Percentiles rank a stretch among this genome's conserved stretches.
Conservation (phyloP, 2,113 vertebrate species). For the Rhombomys opimus region DNA sequence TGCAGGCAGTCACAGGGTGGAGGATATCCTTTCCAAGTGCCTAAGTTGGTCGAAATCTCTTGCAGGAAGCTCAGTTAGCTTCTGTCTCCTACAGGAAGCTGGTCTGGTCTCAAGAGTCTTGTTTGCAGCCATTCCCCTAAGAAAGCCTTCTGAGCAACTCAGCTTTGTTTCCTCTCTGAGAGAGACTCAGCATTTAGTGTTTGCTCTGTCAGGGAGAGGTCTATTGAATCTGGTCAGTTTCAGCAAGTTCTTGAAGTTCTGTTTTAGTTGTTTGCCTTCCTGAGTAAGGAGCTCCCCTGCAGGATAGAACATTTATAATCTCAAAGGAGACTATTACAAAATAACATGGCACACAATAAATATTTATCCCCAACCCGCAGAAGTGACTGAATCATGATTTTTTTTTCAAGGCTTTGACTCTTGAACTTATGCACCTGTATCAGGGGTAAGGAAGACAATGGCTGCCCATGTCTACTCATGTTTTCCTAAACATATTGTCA, state of each 20-base stretch:
- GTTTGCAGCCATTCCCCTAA: background rate
- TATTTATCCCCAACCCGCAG: fast-evolving
- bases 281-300: background rate
- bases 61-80: too few species aligned
- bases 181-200: background rate
- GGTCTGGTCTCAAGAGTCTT: background rate
- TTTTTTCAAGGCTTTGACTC: background rate
- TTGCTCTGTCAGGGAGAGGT: background rate
- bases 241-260: background rate
- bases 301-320: background rate
- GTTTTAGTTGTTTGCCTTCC: background rate
- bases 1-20: background rate
- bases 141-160: background rate
- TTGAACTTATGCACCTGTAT: background rate
- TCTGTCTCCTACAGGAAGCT: background rate
- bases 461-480: background rate
- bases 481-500: background rate
- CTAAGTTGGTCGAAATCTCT: background rate
- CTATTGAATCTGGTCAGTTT: background rate
- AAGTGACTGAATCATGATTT: background rate
- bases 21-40: background rate
- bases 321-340: background rate
- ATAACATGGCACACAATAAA: background rate
- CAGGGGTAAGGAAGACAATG: background rate
- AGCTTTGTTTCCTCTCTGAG: background rate